phyloP scores from a whole-genome alignment of 2,797 vertebrate genomes.

The Diglossa cyanea region DNA sequence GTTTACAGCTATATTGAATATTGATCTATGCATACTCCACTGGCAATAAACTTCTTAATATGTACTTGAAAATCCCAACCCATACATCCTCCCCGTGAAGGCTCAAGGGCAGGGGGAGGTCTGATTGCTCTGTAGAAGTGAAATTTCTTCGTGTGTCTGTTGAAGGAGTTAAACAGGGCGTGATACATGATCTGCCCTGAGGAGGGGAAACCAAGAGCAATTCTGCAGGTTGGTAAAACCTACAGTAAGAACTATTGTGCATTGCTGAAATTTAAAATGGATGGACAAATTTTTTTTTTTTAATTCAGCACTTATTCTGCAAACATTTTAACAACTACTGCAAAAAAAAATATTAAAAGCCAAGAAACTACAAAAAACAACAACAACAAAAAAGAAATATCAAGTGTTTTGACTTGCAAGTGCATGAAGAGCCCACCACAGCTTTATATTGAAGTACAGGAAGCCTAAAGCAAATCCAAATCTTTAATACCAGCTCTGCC shows the following conservation, averaged over 20 bases:
- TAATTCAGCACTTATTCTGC: not conserved
- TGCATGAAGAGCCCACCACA: not conserved
- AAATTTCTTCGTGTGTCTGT: not conserved
- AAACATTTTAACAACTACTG: not conserved
- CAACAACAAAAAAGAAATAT: not conserved
- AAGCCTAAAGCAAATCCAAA: not conserved
- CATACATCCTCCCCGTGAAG: not conserved
- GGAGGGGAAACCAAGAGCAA: not conserved
- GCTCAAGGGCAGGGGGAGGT: slow-evolving; percentile 20
- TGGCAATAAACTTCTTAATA: slow-evolving; percentile 13
- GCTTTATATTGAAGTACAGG: not conserved
- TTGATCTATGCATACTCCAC: slow-evolving; percentile 43
- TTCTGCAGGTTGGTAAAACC: not conserved
- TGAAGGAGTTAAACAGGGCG: not conserved
- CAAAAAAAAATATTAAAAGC: rapidly evolving
- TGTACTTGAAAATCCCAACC: not conserved
- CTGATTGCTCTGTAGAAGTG: not conserved
- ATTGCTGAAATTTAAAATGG: not conserved
- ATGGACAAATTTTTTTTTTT: not conserved
- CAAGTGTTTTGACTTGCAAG: not conserved
- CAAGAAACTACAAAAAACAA: not conserved
- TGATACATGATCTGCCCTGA: not conserved
- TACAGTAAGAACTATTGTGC: not conserved
- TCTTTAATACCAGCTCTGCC: not conserved
- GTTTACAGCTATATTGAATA: slow-evolving; percentile 41